Evolutionary conservation across 1,140 invertebrate species (phyloP).

Genomic region (Tyrophagus putrescentiae): DNA sequence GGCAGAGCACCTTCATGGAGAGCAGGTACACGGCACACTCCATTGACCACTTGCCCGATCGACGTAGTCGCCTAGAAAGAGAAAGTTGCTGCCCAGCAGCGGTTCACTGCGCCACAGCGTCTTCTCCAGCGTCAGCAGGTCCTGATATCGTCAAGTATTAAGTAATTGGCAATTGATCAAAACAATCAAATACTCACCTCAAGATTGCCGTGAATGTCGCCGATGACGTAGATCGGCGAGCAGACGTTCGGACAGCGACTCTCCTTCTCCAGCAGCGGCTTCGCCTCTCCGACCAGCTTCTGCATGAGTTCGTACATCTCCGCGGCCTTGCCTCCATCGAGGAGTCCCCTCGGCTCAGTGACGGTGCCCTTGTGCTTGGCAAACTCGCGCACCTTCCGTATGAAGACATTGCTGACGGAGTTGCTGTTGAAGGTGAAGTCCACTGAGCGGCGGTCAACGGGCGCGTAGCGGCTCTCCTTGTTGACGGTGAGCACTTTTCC

Average conservation of each 20-base stretch:
- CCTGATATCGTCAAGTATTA: too few relatives aligned
- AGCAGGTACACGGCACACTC: conserved; percentile 43
- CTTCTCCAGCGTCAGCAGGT: conserved; percentile 45
- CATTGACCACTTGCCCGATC: conserved; percentile 45
- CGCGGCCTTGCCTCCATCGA: not conserved
- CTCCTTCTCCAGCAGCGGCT: not conserved
- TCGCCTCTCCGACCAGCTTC: not conserved
- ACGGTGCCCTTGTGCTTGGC: not conserved
- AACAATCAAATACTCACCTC: too few relatives aligned
- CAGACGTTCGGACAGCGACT: not conserved
- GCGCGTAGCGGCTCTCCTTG: not conserved
- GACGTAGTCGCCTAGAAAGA: conserved; percentile 53
- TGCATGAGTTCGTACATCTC: not conserved
- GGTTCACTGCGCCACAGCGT: conserved; percentile 44
- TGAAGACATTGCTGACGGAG: not conserved
- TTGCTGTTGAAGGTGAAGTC: conserved; percentile 9
- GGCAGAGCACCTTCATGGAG: conserved; percentile 45
- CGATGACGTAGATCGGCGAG: conserved; percentile 19
- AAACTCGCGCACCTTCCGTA: not conserved
- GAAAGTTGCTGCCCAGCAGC: conserved; percentile 42
- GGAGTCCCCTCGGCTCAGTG: not conserved
- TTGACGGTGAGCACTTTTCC: not conserved
- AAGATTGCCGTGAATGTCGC: conserved; percentile 46
- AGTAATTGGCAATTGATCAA: too few relatives aligned
- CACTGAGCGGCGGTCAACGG: not conserved